phyloP scores from a whole-genome alignment of 2,113 vertebrate species.

The Rhinopomastus cyanomelas region DNA sequence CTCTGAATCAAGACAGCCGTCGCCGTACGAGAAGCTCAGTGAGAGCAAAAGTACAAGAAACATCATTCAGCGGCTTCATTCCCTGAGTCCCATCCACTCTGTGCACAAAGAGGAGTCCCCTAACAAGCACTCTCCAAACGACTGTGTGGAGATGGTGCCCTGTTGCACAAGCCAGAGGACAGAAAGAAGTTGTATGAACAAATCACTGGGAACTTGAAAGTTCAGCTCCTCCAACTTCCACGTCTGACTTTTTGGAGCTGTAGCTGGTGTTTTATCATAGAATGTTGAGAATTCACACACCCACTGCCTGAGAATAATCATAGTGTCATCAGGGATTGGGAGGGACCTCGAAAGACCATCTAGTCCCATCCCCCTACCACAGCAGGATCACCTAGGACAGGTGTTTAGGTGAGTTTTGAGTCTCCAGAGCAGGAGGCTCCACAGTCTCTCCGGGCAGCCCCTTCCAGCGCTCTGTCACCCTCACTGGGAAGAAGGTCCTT shows the following conservation, averaged over 20 bases:
- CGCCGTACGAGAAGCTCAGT: not conserved
- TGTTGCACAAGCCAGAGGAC: not conserved
- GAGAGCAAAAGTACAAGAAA: not conserved
- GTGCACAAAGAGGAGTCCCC: not conserved
- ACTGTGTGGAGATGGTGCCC: not conserved
- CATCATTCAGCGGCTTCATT: not conserved
- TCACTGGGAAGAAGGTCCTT: too few species aligned
- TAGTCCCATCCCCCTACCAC: too few species aligned
- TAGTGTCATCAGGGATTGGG: too few species aligned
- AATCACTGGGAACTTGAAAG: not conserved
- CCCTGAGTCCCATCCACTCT: not conserved
- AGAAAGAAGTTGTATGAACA: not conserved
- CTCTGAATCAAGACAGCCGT: slow-evolving; percentile 1
- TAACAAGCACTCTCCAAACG: not conserved
- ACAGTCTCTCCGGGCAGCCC: too few species aligned
- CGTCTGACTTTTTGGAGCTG: not conserved
- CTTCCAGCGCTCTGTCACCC: too few species aligned
- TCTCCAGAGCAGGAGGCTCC: too few species aligned
- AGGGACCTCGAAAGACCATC: too few species aligned
- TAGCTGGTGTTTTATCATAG: not conserved
- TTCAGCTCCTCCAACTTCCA: not conserved
- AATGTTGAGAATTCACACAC: not conserved
- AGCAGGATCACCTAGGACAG: too few species aligned
- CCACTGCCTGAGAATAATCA: not conserved
- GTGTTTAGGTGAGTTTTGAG: too few species aligned